Base-by-base conservation (phyloP, 2,888 invertebrate genomes). In the Orthosia cruda region DNA sequence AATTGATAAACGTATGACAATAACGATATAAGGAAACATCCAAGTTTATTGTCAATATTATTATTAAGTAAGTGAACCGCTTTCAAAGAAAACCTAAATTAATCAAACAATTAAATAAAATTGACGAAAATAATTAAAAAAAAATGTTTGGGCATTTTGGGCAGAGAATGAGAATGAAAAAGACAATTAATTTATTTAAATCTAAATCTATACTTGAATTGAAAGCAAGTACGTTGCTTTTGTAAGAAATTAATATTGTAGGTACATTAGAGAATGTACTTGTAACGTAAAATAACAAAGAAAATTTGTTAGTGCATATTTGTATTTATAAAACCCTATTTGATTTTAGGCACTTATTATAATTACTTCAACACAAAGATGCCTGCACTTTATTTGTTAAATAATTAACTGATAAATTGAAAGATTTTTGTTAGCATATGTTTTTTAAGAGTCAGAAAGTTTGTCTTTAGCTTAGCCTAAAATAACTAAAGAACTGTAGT, bases 1-100 rank as follows among this genome's bases (percentile, higher is more conserved):
- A 84, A 85, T 85, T 88, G 87, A 88, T 85, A 69, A 87, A 88
- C 88, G 85, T 86, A 85, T 87, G 92, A 92, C 92, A 92, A 92
- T 92, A 92, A 91, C 68, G 66, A 77, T 52, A 70, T 78, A 80
- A 67, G 32, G 49, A 61, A 86, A 83, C 85, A 88, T 69, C 87
- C 71, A 73, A 73, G 80, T 68, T 79, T 80, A 79, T 84, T 86
- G 86, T 89, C 88, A 77, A 71, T 77, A 40, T 68, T 77, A 76
- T 68, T 73, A 52, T 66, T 79, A 78, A 78, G 71, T 71, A 69
- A 73, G 75, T 70, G 58, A 73, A 61, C 18, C 64, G 71, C 59
- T 71, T 64, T 61, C 65, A 71, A 18, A 32, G 72, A 18, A 59
- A 47, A 63, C 11, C 23, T 80, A 57, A 67, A 67, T 61, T 70